phyloP scores from a whole-genome alignment of 2,113 vertebrate genomes.

The Bufo bufo region DNA sequence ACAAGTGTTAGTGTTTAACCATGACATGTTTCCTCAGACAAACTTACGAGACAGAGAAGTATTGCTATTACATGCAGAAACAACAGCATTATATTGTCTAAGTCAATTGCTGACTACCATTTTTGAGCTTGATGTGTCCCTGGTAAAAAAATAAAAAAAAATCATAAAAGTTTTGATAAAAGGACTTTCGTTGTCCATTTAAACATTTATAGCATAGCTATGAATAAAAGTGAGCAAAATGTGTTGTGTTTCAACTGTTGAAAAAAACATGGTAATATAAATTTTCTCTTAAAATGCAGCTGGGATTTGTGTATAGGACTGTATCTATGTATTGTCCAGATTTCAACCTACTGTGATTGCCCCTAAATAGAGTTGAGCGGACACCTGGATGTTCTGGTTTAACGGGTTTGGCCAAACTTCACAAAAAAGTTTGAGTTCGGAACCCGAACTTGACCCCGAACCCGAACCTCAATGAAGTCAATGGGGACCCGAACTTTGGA shows the following conservation, averaged over 20 bases:
- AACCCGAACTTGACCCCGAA: too few species aligned
- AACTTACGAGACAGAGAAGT: constrained; percentile 32
- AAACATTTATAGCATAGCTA: not conserved
- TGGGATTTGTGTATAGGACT: too few species aligned
- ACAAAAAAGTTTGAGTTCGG: too few species aligned
- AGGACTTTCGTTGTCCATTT: not conserved
- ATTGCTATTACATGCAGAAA: constrained; percentile 16
- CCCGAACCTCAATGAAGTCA: too few species aligned
- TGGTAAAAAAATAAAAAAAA: not conserved
- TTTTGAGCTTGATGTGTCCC: not conserved
- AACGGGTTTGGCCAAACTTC: too few species aligned
- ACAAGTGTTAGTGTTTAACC: constrained; percentile 43
- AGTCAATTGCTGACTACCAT: not conserved
- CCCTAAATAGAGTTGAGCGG: too few species aligned
- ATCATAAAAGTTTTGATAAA: not conserved
- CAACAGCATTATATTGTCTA: not conserved
- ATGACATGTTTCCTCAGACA: constrained; percentile 26
- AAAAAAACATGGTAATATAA: too few species aligned
- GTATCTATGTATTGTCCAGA: too few species aligned
- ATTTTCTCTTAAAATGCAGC: too few species aligned
- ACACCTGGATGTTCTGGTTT: too few species aligned
- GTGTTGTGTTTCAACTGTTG: not conserved
- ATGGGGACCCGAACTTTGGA: too few species aligned
- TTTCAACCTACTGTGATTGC: too few species aligned
- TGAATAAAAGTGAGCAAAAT: not conserved